These are phyloP conservation scores for Zosterops borbonicus DNA, from an alignment of 2,113 vertebrate genomes.

Conservation along the genomic window DNA sequence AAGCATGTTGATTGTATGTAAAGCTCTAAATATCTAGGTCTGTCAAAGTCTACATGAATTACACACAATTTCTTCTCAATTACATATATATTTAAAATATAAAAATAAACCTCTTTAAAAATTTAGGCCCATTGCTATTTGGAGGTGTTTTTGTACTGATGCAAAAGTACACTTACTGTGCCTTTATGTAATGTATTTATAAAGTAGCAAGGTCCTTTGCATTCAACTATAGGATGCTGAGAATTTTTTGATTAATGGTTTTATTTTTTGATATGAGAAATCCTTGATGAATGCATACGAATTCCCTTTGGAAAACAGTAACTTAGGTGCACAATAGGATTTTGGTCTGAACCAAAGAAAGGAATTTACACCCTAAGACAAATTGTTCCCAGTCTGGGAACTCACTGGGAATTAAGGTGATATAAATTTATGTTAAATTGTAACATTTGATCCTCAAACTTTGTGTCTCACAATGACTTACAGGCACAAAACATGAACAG, in stretches of 20 bases:
- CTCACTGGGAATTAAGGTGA: not conserved
- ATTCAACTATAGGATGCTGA: not conserved
- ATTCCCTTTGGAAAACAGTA: not conserved
- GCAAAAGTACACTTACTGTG: not conserved
- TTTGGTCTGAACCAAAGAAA: not conserved
- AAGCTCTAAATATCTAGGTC: not conserved
- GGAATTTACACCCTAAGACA: not conserved
- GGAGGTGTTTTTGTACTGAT: not conserved
- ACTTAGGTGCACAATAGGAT: not conserved
- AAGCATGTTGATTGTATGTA: not conserved
- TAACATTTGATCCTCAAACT: constrained; percentile 11
- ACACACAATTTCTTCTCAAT: not conserved
- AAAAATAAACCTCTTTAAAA: not conserved
- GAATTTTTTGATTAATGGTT: not conserved
- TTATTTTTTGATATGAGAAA: not conserved
- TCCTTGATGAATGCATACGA: not conserved
- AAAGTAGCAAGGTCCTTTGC: not conserved
- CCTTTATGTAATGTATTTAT: not conserved
- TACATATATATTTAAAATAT: not conserved
- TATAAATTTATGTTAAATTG: constrained; percentile 10
- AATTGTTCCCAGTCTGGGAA: not conserved
- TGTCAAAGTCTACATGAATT: not conserved
- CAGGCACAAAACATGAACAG: not conserved
- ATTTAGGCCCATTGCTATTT: not conserved
- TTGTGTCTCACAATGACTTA: constrained; percentile 1